Evolutionary conservation across 2,888 invertebrate genomes (phyloP), one percentile per base, ranked within the genome.

Genomic region (Thelaira solivaga): DNA sequence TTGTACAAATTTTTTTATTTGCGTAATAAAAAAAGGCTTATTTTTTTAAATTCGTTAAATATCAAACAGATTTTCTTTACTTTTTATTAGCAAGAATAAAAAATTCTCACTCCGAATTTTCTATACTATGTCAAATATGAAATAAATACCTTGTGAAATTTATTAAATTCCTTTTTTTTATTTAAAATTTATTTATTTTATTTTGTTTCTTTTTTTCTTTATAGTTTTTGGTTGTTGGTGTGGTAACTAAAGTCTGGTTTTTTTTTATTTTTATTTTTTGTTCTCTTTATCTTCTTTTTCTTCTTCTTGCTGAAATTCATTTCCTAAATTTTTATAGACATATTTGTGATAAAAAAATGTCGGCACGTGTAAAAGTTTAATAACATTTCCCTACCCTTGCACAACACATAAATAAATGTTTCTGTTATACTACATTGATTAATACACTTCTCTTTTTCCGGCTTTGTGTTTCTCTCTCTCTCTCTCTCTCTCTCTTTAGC

Each of bases 321-420:
- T 67, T 61, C 29, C 65, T 29, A 61, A 61, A n/a, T n/a, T 53
- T 67, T 74, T 53, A 73, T 64, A 53, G 77, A 73, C 68, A 59
- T 22, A 47, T 61, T 73, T 68, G 43, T 39, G 51, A 45, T 18
- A 31, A 24, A n/a, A n/a, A 64, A 65, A 59, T 73, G 59, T 59
- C 64, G 77, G 68, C 77, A 78, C 77, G 77, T 78, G 77, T 57
- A 78, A 64, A 41, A 68, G 57, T 73, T 73, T 64, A 67, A 67
- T 20, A 72, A 68, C 67, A 43, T 31, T 49, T 39, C 13, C 34
- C 61, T 29, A 45, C 36, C 69, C 53, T 55, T n/a, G 2, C 39
- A 31, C 51, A 36, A 34, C n/a, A 4, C 2, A 43, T 36, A 34
- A 36, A n/a, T n/a, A n/a, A n/a, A n/a, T n/a, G n/a, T n/a, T n/a